phyloP scores from a whole-genome alignment of 2,888 invertebrate genomes.

The Neoitamus cyanurus region DNA sequence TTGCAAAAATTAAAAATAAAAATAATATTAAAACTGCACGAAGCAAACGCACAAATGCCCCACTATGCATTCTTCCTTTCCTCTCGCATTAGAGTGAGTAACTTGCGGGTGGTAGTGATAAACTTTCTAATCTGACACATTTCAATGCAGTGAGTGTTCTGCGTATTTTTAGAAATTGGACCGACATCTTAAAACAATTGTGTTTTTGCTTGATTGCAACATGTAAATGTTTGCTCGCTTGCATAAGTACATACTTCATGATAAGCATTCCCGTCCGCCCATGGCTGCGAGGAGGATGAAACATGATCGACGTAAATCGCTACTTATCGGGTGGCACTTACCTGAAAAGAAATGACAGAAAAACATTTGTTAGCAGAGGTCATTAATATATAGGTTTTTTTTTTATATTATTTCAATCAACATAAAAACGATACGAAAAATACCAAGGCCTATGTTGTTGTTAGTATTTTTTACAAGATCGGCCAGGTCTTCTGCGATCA shows the following conservation, averaged over 20 bases:
- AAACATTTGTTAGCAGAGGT: not conserved
- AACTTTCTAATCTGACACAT: constrained; percentile 14
- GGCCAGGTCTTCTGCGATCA: not conserved
- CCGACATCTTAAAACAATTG: not conserved
- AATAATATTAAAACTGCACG: too few relatives aligned
- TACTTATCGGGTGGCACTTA: not conserved
- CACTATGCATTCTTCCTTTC: not conserved
- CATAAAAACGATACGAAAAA: not conserved
- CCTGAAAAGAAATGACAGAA: constrained; percentile 2
- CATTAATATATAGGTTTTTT: not conserved
- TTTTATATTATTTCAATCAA: not conserved
- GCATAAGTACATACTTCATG: not conserved
- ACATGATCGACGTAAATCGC: not conserved
- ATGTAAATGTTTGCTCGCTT: not conserved
- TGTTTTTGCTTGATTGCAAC: not conserved
- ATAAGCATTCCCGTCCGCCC: not conserved
- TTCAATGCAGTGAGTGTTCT: not conserved
- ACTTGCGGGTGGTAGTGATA: not conserved
- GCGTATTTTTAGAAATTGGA: not conserved
- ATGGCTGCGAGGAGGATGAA: not conserved
- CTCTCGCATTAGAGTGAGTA: not conserved
- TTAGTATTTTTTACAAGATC: not conserved
- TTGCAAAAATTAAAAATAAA: not conserved
- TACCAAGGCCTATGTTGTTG: not conserved
- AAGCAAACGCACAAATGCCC: not conserved